These are phyloP conservation scores for Anseranas semipalmata DNA, from an alignment of 2,113 vertebrate species.

Conservation along the genomic window DNA sequence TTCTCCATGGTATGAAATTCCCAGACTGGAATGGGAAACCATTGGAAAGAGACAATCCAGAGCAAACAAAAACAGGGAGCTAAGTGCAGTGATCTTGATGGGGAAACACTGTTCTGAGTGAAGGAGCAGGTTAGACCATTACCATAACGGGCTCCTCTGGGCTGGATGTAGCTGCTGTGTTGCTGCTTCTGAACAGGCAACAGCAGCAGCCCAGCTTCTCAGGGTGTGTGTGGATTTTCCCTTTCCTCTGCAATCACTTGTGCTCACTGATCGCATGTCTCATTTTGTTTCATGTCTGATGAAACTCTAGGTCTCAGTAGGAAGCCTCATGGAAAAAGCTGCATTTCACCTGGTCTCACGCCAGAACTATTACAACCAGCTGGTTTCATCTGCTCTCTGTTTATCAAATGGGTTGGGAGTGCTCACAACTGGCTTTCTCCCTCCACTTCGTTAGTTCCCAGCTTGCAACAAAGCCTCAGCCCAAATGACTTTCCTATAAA, in stretches of 20 bases:
- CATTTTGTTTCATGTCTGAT: not conserved
- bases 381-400: not conserved
- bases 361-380: not conserved
- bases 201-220: not conserved
- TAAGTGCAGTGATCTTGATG: not conserved
- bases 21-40: not conserved
- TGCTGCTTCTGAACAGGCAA: not conserved
- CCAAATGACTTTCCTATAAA: not conserved
- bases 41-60: not conserved
- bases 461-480: not conserved
- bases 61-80: not conserved
- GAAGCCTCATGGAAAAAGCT: not conserved
- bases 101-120: rapidly evolving
- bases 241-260: not conserved
- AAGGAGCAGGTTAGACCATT: not conserved
- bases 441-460: not conserved
- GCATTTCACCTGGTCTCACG: not conserved
- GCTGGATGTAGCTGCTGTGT: not conserved
- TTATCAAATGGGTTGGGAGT: not conserved
- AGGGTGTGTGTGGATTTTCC: rapidly evolving
- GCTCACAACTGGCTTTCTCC: not conserved
- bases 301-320: not conserved
- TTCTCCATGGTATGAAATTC: not conserved
- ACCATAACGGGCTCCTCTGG: rapidly evolving
- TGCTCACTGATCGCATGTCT: not conserved